phyloP scores from a whole-genome alignment of 1,140 invertebrate genomes.

The Drusus annulatus region DNA sequence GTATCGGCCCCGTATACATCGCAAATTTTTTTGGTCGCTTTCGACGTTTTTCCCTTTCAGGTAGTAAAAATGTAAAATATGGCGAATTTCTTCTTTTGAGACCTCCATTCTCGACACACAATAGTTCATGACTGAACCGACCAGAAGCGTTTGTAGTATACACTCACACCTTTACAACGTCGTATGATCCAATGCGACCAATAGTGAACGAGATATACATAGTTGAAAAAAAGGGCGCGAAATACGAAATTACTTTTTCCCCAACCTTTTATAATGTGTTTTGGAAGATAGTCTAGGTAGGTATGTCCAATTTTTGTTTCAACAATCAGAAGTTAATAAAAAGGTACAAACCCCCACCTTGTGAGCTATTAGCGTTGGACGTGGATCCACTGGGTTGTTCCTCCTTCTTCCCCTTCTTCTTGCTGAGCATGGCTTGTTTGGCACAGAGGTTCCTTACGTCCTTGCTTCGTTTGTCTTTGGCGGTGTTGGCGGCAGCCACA shows the following conservation, averaged over 20 bases:
- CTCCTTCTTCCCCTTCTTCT: slow-evolving; percentile 54
- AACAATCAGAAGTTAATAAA: background rate
- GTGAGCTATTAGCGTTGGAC: slow-evolving; percentile 45
- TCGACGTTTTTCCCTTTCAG: slow-evolving; percentile 15
- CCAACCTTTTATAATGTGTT: too few relatives aligned
- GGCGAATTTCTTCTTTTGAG: slow-evolving; percentile 23
- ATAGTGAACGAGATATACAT: slow-evolving; percentile 21
- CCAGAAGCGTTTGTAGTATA: too few relatives aligned
- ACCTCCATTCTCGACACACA: slow-evolving; percentile 14
- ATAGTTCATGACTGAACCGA: slow-evolving; percentile 50
- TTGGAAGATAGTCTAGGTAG: background rate
- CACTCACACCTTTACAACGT: too few relatives aligned
- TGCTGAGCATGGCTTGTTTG: slow-evolving; percentile 62
- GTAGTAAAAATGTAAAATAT: slow-evolving; percentile 25
- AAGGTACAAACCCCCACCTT: slow-evolving; percentile 35
- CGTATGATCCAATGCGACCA: background rate
- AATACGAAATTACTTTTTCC: too few relatives aligned
- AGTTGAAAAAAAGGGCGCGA: slow-evolving; percentile 27
- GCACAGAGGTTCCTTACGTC: slow-evolving; percentile 78
- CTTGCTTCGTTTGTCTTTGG: slow-evolving; percentile 87
- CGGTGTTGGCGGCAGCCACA: slow-evolving; percentile 85
- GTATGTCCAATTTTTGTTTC: too few relatives aligned
- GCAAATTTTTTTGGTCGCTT: slow-evolving; percentile 26
- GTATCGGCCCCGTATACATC: slow-evolving; percentile 27
- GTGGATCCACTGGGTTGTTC: slow-evolving; percentile 45